These are phyloP conservation scores for Crematogaster levior DNA, from an alignment of 2,888 invertebrate genomes.

Conservation along the genomic window DNA sequence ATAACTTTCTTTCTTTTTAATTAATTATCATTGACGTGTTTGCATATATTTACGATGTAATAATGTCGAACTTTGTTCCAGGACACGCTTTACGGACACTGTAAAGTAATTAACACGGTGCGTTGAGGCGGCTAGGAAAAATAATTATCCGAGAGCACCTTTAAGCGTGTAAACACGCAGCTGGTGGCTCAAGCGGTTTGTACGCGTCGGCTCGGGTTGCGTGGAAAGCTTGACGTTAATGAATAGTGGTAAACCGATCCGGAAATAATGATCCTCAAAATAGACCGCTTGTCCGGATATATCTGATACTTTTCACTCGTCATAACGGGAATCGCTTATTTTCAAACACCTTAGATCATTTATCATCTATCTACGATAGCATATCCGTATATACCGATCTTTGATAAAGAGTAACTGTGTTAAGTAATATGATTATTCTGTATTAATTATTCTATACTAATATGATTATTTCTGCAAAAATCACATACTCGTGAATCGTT, in stretches of 20 bases:
- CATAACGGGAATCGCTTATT: conserved; percentile 64
- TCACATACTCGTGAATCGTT: background rate
- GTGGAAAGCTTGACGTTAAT: conserved; percentile 74
- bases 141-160: conserved; percentile 69
- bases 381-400: background rate
- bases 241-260: conserved; percentile 76
- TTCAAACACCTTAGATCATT: conserved; percentile 51
- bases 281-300: conserved; percentile 62
- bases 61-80: conserved; percentile 26
- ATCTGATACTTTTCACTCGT: conserved; percentile 62
- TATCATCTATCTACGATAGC: conserved; percentile 20
- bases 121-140: conserved; percentile 65
- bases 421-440: conserved; percentile 7
- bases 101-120: conserved; percentile 69
- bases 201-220: conserved; percentile 71
- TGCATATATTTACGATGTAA: conserved; percentile 33
- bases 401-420: background rate
- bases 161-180: conserved; percentile 67
- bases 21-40: conserved; percentile 39
- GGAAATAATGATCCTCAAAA: conserved; percentile 76
- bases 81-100: conserved; percentile 55
- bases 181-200: conserved; percentile 58
- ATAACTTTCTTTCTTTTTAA: background rate
- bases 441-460: no score
- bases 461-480: background rate